A percentile compares a stretch with the other conserved stretches of the same genome.
Conservation (phyloP, 2,113 vertebrate genomes). For the Burhinus bistriatus region DNA sequence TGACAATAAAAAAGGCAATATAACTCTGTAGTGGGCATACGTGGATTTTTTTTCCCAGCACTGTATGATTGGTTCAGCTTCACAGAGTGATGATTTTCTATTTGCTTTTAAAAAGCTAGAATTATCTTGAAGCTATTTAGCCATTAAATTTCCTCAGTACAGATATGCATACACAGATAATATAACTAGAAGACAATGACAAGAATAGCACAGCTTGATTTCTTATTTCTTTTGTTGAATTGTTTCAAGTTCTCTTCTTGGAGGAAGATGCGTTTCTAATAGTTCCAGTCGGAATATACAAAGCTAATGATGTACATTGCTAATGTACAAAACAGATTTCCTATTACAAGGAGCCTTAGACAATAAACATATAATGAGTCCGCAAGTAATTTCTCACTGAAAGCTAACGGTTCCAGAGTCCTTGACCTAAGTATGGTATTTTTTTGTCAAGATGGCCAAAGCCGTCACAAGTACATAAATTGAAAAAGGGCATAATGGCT, state of each 20-base stretch:
- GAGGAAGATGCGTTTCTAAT: background rate
- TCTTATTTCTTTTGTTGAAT: conserved; percentile 21
- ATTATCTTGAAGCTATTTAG: background rate
- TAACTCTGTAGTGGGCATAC: background rate
- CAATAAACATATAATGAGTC: conserved; percentile 42
- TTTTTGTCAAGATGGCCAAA: conserved; percentile 19
- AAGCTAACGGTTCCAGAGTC: background rate
- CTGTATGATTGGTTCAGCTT: background rate
- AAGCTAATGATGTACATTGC: conserved; percentile 30
- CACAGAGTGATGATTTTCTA: background rate
- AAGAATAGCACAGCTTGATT: background rate
- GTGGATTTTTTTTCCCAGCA: background rate
- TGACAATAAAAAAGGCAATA: background rate
- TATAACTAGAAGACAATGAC: background rate
- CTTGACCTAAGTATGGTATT: background rate
- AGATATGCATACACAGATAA: background rate
- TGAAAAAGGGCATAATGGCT: background rate
- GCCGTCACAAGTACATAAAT: background rate
- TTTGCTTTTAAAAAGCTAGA: background rate
- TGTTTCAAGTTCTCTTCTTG: background rate
- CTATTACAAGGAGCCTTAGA: background rate
- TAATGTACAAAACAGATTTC: conserved; percentile 36
- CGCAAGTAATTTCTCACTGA: conserved; percentile 16
- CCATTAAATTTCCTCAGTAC: background rate
- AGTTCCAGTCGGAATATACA: conserved; percentile 24